Conservation (phyloP, 2,113 vertebrate genomes). For the Gopherus flavomarginatus region DNA sequence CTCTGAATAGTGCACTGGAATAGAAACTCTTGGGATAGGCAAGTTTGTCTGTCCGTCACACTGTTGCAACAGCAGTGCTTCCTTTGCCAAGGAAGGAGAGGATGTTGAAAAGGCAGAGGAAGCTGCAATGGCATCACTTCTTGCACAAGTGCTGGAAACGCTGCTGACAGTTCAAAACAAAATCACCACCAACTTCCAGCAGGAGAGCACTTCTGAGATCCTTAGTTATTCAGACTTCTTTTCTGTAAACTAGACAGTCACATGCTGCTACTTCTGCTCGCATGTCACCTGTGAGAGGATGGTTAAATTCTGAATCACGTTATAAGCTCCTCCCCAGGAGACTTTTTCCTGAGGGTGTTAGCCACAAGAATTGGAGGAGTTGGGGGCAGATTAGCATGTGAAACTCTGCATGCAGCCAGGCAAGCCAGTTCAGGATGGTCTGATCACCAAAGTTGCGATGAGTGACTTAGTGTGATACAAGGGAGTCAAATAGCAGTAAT, state of each 20-base stretch:
- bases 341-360: neutral
- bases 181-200: neutral
- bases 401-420: neutral
- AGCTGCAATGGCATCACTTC: neutral
- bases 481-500: neutral
- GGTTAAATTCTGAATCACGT: neutral
- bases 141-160: neutral
- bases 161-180: neutral
- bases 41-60: fast-evolving
- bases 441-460: neutral
- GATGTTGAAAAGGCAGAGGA: neutral
- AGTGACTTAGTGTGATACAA: neutral
- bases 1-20: neutral
- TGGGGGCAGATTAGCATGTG: neutral
- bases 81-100: neutral
- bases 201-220: fast-evolving
- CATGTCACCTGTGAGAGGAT: neutral
- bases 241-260: neutral
- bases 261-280: neutral
- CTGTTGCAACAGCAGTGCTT: fast-evolving
- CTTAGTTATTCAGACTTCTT: neutral
- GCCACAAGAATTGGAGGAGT: neutral
- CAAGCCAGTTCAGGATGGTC: neutral
- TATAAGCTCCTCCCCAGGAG: neutral
- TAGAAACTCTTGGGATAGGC: neutral